Conservation (phyloP, 2,888 invertebrate genomes). For the Agriopis marginaria region DNA sequence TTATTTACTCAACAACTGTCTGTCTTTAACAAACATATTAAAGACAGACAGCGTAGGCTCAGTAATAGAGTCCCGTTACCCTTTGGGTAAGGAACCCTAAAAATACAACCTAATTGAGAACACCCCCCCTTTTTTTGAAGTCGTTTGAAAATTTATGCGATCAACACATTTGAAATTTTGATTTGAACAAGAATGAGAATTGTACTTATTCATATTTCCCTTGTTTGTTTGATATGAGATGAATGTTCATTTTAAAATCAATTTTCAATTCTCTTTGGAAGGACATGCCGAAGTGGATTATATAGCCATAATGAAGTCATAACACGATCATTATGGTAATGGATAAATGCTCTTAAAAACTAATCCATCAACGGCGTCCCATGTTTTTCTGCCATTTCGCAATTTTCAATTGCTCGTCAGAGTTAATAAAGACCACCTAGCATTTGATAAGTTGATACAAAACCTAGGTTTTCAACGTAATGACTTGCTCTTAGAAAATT, state of each 20-base stretch:
- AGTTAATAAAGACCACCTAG: slow-evolving; percentile 32
- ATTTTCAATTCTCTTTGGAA: slow-evolving; percentile 52
- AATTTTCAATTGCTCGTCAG: slow-evolving; percentile 42
- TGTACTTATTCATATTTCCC: too few relatives aligned
- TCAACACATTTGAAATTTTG: too few relatives aligned
- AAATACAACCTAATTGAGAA: too few relatives aligned
- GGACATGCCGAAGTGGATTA: slow-evolving; percentile 53
- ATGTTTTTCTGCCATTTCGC: slow-evolving; percentile 60
- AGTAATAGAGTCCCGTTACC: too few relatives aligned
- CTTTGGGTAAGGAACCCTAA: too few relatives aligned
- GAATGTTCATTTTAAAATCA: slow-evolving; percentile 37
- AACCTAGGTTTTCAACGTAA: slow-evolving; percentile 11
- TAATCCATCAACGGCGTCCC: slow-evolving; percentile 67
- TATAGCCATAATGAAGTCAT: slow-evolving; percentile 74
- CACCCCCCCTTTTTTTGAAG: too few relatives aligned
- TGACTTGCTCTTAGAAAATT: too few relatives aligned
- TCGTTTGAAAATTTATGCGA: too few relatives aligned
- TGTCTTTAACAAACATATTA: too few relatives aligned
- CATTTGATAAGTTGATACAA: slow-evolving; percentile 25
- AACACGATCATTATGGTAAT: slow-evolving; percentile 75
- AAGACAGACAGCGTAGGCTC: too few relatives aligned
- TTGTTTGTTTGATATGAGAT: background rate
- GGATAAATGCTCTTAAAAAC: slow-evolving; percentile 81
- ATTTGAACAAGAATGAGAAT: too few relatives aligned
- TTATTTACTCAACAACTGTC: too few relatives aligned